Evolutionary conservation across 2,797 vertebrate species (phyloP).

Genomic region (Neostethus bicornis): DNA sequence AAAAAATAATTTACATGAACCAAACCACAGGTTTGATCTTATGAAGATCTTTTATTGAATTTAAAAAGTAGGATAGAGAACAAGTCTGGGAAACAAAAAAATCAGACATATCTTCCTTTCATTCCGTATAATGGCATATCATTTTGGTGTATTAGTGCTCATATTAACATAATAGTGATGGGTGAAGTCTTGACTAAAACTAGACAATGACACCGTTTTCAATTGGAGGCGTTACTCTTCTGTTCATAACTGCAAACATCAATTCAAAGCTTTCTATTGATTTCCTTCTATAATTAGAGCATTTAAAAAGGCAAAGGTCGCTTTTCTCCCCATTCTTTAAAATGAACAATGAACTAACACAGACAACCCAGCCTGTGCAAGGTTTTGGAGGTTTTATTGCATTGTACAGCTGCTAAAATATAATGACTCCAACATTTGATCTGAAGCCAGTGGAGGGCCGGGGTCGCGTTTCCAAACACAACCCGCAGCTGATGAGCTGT

Average conservation of each 20-base stretch:
- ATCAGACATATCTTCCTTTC: slow-evolving; percentile 51
- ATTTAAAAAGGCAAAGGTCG: slow-evolving; percentile 21
- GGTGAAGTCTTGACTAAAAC: slow-evolving; percentile 42
- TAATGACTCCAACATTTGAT: background rate
- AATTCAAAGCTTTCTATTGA: slow-evolving; percentile 20
- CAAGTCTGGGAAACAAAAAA: slow-evolving; percentile 49
- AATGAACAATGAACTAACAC: slow-evolving; percentile 9
- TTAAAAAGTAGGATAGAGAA: slow-evolving; percentile 27
- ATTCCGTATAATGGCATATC: slow-evolving; percentile 61
- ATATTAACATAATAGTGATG: slow-evolving; percentile 65
- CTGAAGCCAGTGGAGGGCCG: background rate
- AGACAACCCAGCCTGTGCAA: background rate
- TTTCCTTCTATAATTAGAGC: slow-evolving; percentile 10
- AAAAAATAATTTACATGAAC: slow-evolving; percentile 32
- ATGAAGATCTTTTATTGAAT: too few relatives aligned
- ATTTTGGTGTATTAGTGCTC: slow-evolving; percentile 55
- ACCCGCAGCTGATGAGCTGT: background rate
- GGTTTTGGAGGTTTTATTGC: background rate
- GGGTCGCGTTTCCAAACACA: slow-evolving; percentile 1
- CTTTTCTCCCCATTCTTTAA: too few relatives aligned
- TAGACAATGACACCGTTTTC: slow-evolving; percentile 46
- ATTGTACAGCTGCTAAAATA: background rate
- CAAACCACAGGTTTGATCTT: slow-evolving; percentile 10
- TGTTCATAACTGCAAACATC: slow-evolving; percentile 26
- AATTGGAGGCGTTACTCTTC: slow-evolving; percentile 36